A percentile compares a stretch with the other conserved stretches of the same genome.
Conservation (phyloP, 2,888 invertebrate genomes). For the Agrotis clavis region DNA sequence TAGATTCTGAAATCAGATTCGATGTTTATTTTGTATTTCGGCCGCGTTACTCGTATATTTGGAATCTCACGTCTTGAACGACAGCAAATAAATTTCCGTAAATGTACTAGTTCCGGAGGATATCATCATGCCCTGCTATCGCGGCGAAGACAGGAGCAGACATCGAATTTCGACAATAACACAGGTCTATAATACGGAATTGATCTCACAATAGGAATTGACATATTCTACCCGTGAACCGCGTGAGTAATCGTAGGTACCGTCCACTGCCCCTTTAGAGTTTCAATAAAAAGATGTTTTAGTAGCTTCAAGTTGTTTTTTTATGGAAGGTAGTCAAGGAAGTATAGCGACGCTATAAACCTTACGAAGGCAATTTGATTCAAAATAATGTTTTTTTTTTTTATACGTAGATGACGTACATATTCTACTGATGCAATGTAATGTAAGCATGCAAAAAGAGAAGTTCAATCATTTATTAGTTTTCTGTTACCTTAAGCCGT, state of each 20-base stretch:
- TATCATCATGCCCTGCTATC: constrained; percentile 6
- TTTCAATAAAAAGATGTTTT: constrained; percentile 47
- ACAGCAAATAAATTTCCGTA: constrained; percentile 2
- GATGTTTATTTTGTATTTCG: constrained; percentile 52
- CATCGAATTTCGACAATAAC: constrained; percentile 67
- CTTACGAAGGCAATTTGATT: constrained; percentile 38
- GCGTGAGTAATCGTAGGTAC: constrained; percentile 62
- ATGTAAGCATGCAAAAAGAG: constrained; percentile 42
- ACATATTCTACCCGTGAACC: constrained; percentile 38
- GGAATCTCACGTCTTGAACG: constrained; percentile 10
- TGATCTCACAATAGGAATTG: constrained; percentile 63
- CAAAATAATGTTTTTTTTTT: constrained; percentile 47
- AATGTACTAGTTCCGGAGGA: constrained; percentile 11
- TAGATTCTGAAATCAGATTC: constrained; percentile 42
- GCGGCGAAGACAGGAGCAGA: constrained; percentile 29
- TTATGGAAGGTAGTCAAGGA: constrained; percentile 19
- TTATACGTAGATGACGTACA: constrained; percentile 38
- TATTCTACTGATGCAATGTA: constrained; percentile 35
- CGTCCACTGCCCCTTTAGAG: constrained; percentile 69
- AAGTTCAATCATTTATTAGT: constrained; percentile 40
- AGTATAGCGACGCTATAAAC: constrained; percentile 30
- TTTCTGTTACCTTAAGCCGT: constrained; percentile 46
- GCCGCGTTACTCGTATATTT: constrained; percentile 51
- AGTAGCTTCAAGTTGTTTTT: constrained; percentile 60
- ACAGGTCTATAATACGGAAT: constrained; percentile 45